Percentiles rank a stretch among this genome's conserved stretches.
phyloP scores from a whole-genome alignment of 2,113 vertebrate species.

The Rhea americana region DNA sequence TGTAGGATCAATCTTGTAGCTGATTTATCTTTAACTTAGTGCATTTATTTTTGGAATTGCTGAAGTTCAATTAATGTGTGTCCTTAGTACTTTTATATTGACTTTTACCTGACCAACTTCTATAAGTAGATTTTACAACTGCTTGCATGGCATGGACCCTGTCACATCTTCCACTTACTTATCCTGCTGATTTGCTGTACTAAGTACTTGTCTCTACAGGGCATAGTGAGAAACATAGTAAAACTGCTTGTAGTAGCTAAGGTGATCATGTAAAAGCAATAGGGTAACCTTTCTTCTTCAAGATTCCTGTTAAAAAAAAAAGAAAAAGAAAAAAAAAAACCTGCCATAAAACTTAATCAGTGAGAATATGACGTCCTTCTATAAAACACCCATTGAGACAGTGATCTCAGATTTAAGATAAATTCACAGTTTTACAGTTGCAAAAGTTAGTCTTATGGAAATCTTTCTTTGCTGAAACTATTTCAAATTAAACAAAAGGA shows the following conservation, averaged over 20 bases:
- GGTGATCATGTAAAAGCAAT: neutral
- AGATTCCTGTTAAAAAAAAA: neutral
- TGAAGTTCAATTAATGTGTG: neutral
- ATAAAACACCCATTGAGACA: neutral
- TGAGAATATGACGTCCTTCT: neutral
- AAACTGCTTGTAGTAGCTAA: neutral
- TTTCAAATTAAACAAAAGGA: neutral
- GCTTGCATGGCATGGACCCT: neutral
- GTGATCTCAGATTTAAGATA: neutral
- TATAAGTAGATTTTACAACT: neutral
- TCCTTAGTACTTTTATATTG: neutral
- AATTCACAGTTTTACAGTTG: neutral
- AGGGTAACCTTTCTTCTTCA: neutral
- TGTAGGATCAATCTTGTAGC: neutral
- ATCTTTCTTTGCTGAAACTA: neutral
- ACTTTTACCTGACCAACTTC: neutral
- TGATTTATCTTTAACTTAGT: neutral
- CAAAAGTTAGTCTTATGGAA: neutral
- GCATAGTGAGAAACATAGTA: neutral
- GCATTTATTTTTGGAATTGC: neutral
- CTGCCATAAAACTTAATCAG: slow-evolving; percentile 3
- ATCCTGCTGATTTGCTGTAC: neutral
- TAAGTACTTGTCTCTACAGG: neutral
- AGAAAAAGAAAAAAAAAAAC: neutral
- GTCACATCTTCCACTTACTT: neutral